phyloP scores from a whole-genome alignment of 1,140 invertebrate species.

The Gerris buenoi region DNA sequence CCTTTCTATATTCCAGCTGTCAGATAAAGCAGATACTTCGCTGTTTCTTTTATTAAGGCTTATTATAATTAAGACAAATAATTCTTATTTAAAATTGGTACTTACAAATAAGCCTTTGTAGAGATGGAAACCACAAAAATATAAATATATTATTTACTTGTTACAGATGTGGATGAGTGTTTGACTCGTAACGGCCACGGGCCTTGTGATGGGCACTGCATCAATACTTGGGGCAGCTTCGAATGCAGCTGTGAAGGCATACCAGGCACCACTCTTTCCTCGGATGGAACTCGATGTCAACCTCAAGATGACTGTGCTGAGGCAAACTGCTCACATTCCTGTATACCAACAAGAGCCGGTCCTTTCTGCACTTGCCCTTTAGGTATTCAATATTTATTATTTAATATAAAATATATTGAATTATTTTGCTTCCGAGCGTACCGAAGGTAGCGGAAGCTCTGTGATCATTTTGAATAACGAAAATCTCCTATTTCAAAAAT shows the following conservation, averaged over 20 bases:
- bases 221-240: constrained; percentile 43
- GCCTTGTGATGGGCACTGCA: constrained; percentile 48
- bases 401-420: too few relatives aligned
- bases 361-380: constrained; percentile 50
- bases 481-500: too few relatives aligned
- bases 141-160: constrained; percentile 5
- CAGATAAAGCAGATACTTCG: too few relatives aligned
- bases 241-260: constrained; percentile 39
- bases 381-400: background rate
- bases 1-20: too few relatives aligned
- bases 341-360: constrained; percentile 53
- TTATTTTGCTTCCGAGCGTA: too few relatives aligned
- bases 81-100: too few relatives aligned
- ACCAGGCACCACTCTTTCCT: constrained; percentile 38
- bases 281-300: constrained; percentile 31
- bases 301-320: constrained; percentile 44
- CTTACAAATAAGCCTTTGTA: background rate
- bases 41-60: too few relatives aligned
- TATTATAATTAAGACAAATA: too few relatives aligned
- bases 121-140: background rate
- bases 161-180: constrained; percentile 44
- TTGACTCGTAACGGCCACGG: constrained; percentile 43
- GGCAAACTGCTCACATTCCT: constrained; percentile 42
- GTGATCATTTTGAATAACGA: too few relatives aligned
- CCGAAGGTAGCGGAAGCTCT: too few relatives aligned